A percentile compares a stretch with the other conserved stretches of the same genome.
Conservation (phyloP, 1,140 invertebrate genomes). For the Drosophila kohkoa region DNA sequence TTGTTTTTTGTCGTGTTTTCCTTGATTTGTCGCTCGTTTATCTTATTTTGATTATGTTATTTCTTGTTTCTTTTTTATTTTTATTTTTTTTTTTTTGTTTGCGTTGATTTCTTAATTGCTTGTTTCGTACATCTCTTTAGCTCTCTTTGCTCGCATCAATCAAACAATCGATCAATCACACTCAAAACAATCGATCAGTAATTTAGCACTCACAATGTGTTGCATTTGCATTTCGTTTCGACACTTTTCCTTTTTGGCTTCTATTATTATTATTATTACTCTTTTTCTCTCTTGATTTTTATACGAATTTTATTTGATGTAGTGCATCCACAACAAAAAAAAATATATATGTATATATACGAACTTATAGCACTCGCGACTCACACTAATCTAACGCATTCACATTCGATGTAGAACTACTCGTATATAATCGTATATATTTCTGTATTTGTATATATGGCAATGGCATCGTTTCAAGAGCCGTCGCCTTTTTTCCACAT, state of each 20-base stretch:
- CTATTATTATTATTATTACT: no score
- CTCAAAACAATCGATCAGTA: constrained; percentile 11
- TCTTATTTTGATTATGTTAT: constrained; percentile 24
- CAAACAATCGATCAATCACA: constrained; percentile 36
- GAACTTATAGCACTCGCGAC: constrained; percentile 52
- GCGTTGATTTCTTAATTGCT: constrained; percentile 36
- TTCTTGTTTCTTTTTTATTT: not conserved
- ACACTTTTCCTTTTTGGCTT: constrained; percentile 14
- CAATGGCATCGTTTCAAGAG: constrained; percentile 49
- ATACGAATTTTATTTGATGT: constrained; percentile 7
- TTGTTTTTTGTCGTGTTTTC: constrained; percentile 45
- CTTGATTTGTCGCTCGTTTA: constrained; percentile 29
- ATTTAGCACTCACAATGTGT: constrained; percentile 27
- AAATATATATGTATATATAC: constrained; percentile 21
- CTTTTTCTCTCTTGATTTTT: constrained; percentile 13
- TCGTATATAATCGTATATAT: constrained; percentile 11
- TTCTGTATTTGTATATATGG: constrained; percentile 23
- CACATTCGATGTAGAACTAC: constrained; percentile 36
- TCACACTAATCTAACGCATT: constrained; percentile 39
- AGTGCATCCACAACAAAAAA: constrained; percentile 21
- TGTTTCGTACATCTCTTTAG: constrained; percentile 34
- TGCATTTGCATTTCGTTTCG: constrained; percentile 43
- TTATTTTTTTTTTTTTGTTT: not conserved
- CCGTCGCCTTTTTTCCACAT: constrained; percentile 46
- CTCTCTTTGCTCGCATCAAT: not conserved